Evolutionary conservation across 2,888 invertebrate species (phyloP).

Genomic region (Drosophila eohydei): DNA sequence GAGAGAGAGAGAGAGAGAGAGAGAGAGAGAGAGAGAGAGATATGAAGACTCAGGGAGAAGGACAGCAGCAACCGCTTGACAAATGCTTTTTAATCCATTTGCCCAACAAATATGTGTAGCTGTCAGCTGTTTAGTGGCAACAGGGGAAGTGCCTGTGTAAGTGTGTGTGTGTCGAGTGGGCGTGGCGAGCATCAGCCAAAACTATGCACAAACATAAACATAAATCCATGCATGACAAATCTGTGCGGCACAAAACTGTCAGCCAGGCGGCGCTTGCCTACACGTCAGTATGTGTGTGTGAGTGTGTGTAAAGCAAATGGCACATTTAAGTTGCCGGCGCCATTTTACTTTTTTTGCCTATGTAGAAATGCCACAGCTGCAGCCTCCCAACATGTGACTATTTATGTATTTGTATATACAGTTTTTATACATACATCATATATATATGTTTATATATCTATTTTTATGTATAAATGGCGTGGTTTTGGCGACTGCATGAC

Average conservation of each 20-base stretch:
- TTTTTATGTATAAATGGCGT: slow-evolving; percentile 61
- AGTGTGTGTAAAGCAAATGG: slow-evolving; percentile 72
- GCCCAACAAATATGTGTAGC: slow-evolving; percentile 68
- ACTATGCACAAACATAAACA: slow-evolving; percentile 67
- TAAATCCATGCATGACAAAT: slow-evolving; percentile 79
- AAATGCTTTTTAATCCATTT: slow-evolving; percentile 76
- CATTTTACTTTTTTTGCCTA: slow-evolving; percentile 32
- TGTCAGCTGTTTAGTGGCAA: slow-evolving; percentile 47
- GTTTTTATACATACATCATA: slow-evolving; percentile 8
- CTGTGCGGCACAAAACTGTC: slow-evolving; percentile 73
- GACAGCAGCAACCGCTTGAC: slow-evolving; percentile 59
- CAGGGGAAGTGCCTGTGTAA: not conserved
- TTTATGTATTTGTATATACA: slow-evolving; percentile 22
- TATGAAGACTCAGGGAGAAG: not conserved
- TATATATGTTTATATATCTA: slow-evolving; percentile 5
- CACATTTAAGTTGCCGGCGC: slow-evolving; percentile 67
- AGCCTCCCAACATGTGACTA: slow-evolving; percentile 58
- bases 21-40: too few relatives aligned
- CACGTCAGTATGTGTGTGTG: slow-evolving; percentile 15
- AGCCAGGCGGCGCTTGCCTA: slow-evolving; percentile 32
- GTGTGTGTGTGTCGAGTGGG: not conserved
- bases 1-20: not conserved
- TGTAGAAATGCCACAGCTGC: slow-evolving; percentile 56
- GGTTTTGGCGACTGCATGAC: slow-evolving; percentile 74
- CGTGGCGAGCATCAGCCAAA: slow-evolving; percentile 35